Conservation (phyloP, 2,888 invertebrate species). For the Lysandra coridon region DNA sequence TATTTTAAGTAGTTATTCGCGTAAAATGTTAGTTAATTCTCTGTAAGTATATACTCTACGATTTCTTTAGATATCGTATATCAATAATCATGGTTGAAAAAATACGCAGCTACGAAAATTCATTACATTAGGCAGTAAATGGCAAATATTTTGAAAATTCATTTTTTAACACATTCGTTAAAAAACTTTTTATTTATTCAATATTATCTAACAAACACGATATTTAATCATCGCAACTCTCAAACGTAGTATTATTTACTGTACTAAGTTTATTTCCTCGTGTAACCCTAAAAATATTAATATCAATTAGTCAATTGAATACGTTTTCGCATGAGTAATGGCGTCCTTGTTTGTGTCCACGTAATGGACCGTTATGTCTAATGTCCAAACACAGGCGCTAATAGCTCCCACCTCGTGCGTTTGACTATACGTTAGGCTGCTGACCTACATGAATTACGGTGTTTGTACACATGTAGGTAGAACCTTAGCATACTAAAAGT, state of each 20-base stretch:
- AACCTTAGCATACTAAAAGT: no score
- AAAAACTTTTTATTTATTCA: no score
- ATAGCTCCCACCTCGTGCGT: constrained; percentile 63
- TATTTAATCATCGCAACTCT: neutral
- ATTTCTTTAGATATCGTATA: no score
- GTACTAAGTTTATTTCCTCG: neutral
- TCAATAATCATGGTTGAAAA: no score
- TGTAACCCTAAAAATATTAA: neutral
- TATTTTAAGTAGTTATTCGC: neutral
- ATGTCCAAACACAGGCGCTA: constrained; percentile 74
- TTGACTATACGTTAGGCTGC: neutral
- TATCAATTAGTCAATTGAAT: constrained; percentile 50
- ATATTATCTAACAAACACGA: no score
- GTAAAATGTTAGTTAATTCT: neutral
- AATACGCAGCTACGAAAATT: no score
- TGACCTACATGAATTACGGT: constrained; percentile 2
- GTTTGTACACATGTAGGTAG: neutral
- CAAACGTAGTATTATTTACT: neutral
- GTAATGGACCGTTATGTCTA: constrained; percentile 78
- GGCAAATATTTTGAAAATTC: no score
- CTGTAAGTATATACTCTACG: no score
- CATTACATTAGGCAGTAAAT: no score
- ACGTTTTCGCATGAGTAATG: constrained; percentile 69
- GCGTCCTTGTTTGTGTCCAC: constrained; percentile 63
- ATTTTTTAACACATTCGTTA: no score